These are phyloP conservation scores for Nymphalis urticae DNA, from an alignment of 2,888 invertebrate species.

Conservation along the genomic window DNA sequence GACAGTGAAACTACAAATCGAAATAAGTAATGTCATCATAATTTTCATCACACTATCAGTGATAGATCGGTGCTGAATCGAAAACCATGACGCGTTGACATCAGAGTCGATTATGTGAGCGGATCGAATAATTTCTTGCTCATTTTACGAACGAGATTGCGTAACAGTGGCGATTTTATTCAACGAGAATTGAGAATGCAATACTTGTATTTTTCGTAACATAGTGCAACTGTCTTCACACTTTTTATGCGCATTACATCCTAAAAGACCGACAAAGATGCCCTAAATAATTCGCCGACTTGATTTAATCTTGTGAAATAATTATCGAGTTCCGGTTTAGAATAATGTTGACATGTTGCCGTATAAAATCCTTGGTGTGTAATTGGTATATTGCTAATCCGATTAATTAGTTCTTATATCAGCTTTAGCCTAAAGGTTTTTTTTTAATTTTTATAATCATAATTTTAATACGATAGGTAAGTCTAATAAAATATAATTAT, in stretches of 20 bases:
- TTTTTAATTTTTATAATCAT: neutral
- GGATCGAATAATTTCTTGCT: slow-evolving; percentile 52
- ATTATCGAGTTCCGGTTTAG: slow-evolving; percentile 33
- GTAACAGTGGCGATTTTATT: slow-evolving; percentile 45
- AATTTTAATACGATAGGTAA: too few species aligned
- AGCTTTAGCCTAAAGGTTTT: neutral
- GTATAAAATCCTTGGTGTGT: slow-evolving; percentile 24
- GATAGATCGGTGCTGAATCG: slow-evolving; percentile 44
- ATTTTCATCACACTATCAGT: slow-evolving; percentile 43
- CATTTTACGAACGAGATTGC: slow-evolving; percentile 40
- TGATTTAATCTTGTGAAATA: slow-evolving; percentile 31
- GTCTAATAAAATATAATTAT: too few species aligned
- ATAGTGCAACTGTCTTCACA: slow-evolving; percentile 50
- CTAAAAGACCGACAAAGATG: slow-evolving; percentile 42
- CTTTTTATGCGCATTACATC: slow-evolving; percentile 59
- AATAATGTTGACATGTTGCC: slow-evolving; percentile 22
- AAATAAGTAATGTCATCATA: slow-evolving; percentile 44
- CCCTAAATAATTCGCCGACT: slow-evolving; percentile 35
- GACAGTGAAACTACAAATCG: slow-evolving; percentile 18
- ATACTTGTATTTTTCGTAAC: slow-evolving; percentile 56
- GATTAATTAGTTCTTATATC: slow-evolving; percentile 1
- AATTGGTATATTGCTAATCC: slow-evolving; percentile 25
- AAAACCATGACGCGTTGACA: slow-evolving; percentile 38
- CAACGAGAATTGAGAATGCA: slow-evolving; percentile 53
- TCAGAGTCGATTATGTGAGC: slow-evolving; percentile 47